These are phyloP conservation scores for Nymphalis urticae DNA, from an alignment of 2,888 invertebrate species.

Conservation along the genomic window DNA sequence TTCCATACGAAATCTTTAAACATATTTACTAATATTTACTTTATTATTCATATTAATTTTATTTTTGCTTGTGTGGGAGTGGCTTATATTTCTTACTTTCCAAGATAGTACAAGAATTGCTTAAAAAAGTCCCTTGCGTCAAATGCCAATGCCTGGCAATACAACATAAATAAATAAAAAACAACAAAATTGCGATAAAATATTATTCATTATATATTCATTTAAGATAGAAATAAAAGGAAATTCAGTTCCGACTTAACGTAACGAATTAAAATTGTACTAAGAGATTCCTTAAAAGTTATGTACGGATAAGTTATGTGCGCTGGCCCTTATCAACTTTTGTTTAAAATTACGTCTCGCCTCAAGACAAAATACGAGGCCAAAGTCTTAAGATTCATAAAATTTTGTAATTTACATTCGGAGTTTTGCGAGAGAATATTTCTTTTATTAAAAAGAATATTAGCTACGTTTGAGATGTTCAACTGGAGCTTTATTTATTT, in stretches of 20 bases:
- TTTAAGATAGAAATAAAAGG: background rate
- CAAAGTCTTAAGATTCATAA: slow-evolving; percentile 36
- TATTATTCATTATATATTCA: background rate
- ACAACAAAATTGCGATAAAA: too few species aligned
- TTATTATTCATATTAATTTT: too few species aligned
- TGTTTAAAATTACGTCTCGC: slow-evolving; percentile 36
- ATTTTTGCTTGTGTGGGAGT: too few species aligned
- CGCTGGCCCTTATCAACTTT: slow-evolving; percentile 33
- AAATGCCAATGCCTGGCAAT: too few species aligned
- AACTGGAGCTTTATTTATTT: slow-evolving; percentile 8
- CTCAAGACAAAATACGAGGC: slow-evolving; percentile 31
- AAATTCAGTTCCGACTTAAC: background rate
- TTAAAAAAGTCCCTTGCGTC: background rate
- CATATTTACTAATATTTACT: too few species aligned
- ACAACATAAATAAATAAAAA: too few species aligned
- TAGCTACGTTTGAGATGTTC: slow-evolving; percentile 26
- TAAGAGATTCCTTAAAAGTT: slow-evolving; percentile 13
- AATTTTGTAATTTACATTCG: slow-evolving; percentile 37
- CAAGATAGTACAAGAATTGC: too few species aligned
- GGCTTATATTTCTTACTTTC: too few species aligned
- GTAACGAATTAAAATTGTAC: slow-evolving; percentile 6
- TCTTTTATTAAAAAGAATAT: slow-evolving; percentile 34
- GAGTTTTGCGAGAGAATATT: slow-evolving; percentile 30
- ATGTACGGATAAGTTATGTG: slow-evolving; percentile 16
- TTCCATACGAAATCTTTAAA: too few species aligned